phyloP scores from a whole-genome alignment of 2,888 invertebrate genomes.

The Drosophila subsilvestris region DNA sequence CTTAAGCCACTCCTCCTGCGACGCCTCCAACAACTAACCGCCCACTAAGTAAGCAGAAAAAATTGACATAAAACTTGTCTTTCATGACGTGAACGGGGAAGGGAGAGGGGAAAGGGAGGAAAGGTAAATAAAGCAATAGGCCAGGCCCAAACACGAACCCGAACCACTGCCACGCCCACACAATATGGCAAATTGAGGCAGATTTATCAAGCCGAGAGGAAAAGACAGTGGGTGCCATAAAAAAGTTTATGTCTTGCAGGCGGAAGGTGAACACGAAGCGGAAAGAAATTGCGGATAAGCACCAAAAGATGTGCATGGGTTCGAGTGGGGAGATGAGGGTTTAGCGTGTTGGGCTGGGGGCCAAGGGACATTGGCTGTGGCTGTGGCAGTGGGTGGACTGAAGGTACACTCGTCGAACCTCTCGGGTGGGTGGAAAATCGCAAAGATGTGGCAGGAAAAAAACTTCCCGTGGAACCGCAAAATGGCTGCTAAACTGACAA shows the following conservation, averaged over 20 bases:
- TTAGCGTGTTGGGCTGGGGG: not conserved
- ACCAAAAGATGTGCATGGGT: conserved; percentile 59
- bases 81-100: conserved; percentile 55
- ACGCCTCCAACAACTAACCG: conserved; percentile 58
- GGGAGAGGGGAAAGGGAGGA: conserved; percentile 7
- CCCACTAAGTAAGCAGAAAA: conserved; percentile 59
- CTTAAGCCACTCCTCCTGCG: conserved; percentile 75
- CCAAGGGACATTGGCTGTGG: not conserved
- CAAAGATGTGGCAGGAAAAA: conserved; percentile 11
- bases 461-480: conserved; percentile 78
- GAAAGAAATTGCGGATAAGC: conserved; percentile 79
- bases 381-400: not conserved
- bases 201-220: conserved; percentile 78
- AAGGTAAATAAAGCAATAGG: conserved; percentile 76
- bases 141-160: conserved; percentile 37
- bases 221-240: conserved; percentile 78
- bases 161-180: conserved; percentile 37
- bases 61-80: conserved; percentile 77
- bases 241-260: conserved; percentile 79
- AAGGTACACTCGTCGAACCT: conserved; percentile 46
- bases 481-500: conserved; percentile 84
- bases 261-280: conserved; percentile 66
- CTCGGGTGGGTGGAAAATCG: conserved; percentile 38
- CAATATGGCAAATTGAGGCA: conserved; percentile 81
- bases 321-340: not conserved